These are phyloP conservation scores for Eristalis tenax DNA, from an alignment of 2,888 invertebrate species.

Conservation along the genomic window DNA sequence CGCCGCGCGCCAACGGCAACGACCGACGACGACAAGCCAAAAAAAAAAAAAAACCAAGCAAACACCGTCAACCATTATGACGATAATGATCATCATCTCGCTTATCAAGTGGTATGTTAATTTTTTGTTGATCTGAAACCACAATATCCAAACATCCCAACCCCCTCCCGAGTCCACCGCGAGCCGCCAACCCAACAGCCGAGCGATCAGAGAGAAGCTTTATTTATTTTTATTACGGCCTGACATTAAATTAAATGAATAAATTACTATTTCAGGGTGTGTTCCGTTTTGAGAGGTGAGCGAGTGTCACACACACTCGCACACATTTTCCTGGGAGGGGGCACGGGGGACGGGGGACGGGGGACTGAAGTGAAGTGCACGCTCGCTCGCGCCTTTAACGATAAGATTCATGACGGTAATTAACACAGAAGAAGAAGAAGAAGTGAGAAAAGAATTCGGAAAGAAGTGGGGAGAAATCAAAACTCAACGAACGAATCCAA, in stretches of 20 bases:
- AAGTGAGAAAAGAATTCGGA: not conserved
- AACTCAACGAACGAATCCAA: not conserved
- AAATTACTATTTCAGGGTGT: conserved; percentile 56
- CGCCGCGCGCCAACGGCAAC: not conserved
- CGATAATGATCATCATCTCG: conserved; percentile 40
- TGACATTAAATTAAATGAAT: conserved; percentile 60
- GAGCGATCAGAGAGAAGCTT: conserved; percentile 22
- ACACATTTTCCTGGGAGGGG: too few relatives aligned
- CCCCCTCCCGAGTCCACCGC: not conserved
- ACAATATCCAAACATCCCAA: not conserved
- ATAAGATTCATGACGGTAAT: conserved; percentile 49
- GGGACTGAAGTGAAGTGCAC: not conserved
- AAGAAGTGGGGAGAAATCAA: not conserved
- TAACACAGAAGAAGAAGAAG: conserved; percentile 1
- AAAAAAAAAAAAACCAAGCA: not conserved
- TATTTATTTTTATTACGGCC: conserved; percentile 50
- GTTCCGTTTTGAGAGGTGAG: conserved; percentile 13
- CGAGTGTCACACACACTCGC: not conserved
- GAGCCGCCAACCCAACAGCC: not conserved
- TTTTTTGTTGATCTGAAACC: not conserved
- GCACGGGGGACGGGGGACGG: too few relatives aligned
- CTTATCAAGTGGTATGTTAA: conserved; percentile 47
- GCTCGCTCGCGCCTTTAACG: not conserved
- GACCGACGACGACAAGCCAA: not conserved
- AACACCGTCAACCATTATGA: conserved; percentile 4